A percentile compares a stretch with the other conserved stretches of the same genome.
phyloP scores from a whole-genome alignment of 2,888 invertebrate species.

The Cremastobaeus sp. region DNA sequence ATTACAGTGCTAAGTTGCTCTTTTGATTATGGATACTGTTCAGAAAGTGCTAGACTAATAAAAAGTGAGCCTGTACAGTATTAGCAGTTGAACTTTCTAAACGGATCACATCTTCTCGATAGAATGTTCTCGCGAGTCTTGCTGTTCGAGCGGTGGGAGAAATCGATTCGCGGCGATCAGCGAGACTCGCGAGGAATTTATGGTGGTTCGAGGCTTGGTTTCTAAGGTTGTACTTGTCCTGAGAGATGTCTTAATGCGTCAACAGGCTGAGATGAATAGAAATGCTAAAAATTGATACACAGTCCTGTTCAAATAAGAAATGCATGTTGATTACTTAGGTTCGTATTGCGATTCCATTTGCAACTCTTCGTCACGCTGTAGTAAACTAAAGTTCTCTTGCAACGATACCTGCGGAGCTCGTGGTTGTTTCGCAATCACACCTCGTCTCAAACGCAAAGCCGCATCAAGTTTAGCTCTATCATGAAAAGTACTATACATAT shows the following conservation, averaged over 20 bases:
- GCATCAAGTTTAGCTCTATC: constrained; percentile 60
- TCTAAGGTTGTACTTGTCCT: too few relatives aligned
- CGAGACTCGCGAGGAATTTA: constrained; percentile 8
- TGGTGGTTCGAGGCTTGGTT: too few relatives aligned
- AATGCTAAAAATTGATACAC: constrained; percentile 13
- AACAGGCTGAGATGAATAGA: neutral
- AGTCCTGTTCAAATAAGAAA: constrained; percentile 9
- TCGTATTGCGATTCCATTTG: constrained; percentile 7
- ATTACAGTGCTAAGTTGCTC: constrained; percentile 23
- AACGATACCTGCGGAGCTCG: constrained; percentile 55
- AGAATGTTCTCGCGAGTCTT: constrained; percentile 34
- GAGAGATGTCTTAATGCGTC: too few relatives aligned
- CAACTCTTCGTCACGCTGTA: constrained; percentile 34
- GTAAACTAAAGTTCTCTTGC: constrained; percentile 41
- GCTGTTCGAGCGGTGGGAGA: too few relatives aligned
- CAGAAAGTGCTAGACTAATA: constrained; percentile 24
- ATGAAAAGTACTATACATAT: constrained; percentile 64
- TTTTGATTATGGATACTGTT: constrained; percentile 18
- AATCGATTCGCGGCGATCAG: too few relatives aligned
- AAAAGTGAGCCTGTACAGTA: constrained; percentile 23
- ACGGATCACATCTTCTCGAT: neutral
- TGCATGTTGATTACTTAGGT: constrained; percentile 10
- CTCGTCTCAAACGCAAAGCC: constrained; percentile 59
- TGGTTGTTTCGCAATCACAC: constrained; percentile 52
- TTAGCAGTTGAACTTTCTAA: constrained; percentile 25